Conservation (phyloP, 2,888 invertebrate species). For the Neocrepidodera transversa region DNA sequence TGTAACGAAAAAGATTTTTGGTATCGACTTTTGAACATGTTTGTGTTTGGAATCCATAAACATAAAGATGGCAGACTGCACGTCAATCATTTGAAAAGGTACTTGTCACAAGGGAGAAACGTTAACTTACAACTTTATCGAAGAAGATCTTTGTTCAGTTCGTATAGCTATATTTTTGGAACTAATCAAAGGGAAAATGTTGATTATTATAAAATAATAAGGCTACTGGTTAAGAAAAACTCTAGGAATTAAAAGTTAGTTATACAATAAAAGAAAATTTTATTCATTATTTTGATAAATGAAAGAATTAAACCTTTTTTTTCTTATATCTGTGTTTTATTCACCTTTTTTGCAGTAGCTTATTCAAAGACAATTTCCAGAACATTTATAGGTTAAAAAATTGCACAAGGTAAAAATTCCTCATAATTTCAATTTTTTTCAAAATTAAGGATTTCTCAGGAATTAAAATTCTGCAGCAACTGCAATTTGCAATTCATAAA, state of each 20-base stretch:
- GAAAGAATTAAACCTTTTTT: background rate
- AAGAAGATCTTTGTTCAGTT: slow-evolving; percentile 34
- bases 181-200: slow-evolving; percentile 35
- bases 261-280: background rate
- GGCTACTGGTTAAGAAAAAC: slow-evolving; percentile 17
- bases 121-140: slow-evolving; percentile 15
- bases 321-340: background rate
- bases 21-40: slow-evolving; percentile 45
- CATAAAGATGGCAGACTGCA: slow-evolving; percentile 40
- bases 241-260: background rate
- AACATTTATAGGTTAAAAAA: too few relatives aligned
- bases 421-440: too few relatives aligned
- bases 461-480: too few relatives aligned
- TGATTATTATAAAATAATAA: slow-evolving; percentile 33
- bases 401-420: too few relatives aligned
- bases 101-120: slow-evolving; percentile 24
- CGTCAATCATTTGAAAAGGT: slow-evolving; percentile 39
- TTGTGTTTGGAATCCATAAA: slow-evolving; percentile 43
- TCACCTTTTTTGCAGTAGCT: too few relatives aligned
- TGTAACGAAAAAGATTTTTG: slow-evolving; percentile 30
- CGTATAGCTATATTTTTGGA: slow-evolving; percentile 46
- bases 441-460: too few relatives aligned
- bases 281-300: background rate
- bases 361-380: too few relatives aligned
- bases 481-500: too few relatives aligned